Evolutionary conservation across 2,888 invertebrate genomes (phyloP).

Genomic region (Conomelus anceps): DNA sequence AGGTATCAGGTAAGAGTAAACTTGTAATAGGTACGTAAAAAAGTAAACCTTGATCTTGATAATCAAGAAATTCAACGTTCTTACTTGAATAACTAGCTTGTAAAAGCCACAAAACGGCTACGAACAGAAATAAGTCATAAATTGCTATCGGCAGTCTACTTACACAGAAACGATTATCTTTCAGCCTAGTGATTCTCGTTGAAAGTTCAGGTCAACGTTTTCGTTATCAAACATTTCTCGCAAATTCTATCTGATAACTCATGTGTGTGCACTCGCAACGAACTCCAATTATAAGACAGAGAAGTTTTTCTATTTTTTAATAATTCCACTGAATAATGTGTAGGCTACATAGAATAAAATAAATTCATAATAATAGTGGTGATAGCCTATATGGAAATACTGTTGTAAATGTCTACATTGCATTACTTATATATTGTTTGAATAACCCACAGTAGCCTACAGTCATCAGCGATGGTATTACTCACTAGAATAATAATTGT

Average conservation of each 20-base stretch:
- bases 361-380: too few relatives aligned
- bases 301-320: not conserved
- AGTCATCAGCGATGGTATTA: too few relatives aligned
- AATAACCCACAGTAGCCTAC: too few relatives aligned
- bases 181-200: not conserved
- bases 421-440: too few relatives aligned
- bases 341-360: too few relatives aligned
- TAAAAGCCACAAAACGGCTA: not conserved
- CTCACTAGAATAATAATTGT: too few relatives aligned
- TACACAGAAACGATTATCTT: not conserved
- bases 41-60: not conserved
- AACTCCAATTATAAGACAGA: not conserved
- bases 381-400: too few relatives aligned
- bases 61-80: not conserved
- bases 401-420: too few relatives aligned
- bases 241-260: not conserved
- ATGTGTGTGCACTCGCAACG: not conserved
- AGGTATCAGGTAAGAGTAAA: not conserved
- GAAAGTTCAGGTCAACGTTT: not conserved
- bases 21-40: not conserved
- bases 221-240: not conserved
- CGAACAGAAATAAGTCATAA: not conserved
- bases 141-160: not conserved
- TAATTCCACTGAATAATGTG: not conserved
- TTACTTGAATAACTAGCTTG: not conserved